phyloP scores from a whole-genome alignment of 1,140 invertebrate genomes.

The Drosophila teissieri region DNA sequence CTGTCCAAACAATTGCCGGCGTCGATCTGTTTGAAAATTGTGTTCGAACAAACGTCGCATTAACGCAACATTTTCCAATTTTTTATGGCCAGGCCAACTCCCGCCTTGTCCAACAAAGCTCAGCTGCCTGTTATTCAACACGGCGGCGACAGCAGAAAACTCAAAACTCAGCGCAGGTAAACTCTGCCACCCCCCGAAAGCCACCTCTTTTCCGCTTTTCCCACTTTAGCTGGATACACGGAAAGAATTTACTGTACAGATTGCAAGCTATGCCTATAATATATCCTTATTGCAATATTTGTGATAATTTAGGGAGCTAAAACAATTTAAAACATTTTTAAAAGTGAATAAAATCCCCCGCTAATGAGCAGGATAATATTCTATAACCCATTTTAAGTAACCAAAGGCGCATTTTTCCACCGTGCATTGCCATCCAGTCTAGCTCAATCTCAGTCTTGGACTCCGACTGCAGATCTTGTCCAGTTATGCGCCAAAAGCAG shows the following conservation, averaged over 20 bases:
- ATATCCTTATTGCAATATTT: too few relatives aligned
- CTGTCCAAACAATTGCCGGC: slow-evolving; percentile 79
- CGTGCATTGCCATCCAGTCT: slow-evolving; percentile 9
- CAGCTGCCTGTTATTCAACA: slow-evolving; percentile 81
- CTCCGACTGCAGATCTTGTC: slow-evolving; percentile 50
- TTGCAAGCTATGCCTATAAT: neutral
- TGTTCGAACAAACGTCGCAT: slow-evolving; percentile 81
- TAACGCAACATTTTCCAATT: slow-evolving; percentile 81
- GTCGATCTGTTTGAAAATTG: slow-evolving; percentile 82
- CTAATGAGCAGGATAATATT: too few relatives aligned
- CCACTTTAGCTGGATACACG: neutral
- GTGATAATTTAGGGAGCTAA: neutral
- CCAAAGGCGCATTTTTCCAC: neutral
- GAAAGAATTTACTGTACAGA: neutral
- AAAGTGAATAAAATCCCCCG: too few relatives aligned
- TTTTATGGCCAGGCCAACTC: slow-evolving; percentile 61
- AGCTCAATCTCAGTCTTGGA: slow-evolving; percentile 33
- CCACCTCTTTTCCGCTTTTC: slow-evolving; percentile 24
- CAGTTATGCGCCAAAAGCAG: slow-evolving; percentile 82
- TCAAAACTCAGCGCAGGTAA: slow-evolving; percentile 4
- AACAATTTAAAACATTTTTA: neutral
- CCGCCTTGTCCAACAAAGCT: slow-evolving; percentile 51
- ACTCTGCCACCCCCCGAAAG: neutral
- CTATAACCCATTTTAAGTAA: neutral
- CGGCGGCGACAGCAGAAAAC: slow-evolving; percentile 45